phyloP scores from a whole-genome alignment of 1,140 invertebrate genomes.

The Brachionus manjavacas region DNA sequence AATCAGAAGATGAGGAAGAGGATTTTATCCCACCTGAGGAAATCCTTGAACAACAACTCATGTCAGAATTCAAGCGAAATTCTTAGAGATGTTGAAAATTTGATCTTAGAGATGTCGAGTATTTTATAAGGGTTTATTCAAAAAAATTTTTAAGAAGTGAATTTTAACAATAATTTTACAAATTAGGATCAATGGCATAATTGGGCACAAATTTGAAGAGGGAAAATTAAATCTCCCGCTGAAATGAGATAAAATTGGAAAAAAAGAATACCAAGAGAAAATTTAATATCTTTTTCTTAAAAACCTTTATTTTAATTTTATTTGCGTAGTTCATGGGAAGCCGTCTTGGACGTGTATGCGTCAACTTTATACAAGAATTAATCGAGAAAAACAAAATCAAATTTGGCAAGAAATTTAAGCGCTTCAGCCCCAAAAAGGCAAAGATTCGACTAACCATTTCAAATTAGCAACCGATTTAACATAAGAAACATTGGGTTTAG shows the following conservation, averaged over 20 bases:
- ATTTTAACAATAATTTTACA: background rate
- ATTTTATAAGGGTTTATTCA: background rate
- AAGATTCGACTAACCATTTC: background rate
- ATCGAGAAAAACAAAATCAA: background rate
- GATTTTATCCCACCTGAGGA: background rate
- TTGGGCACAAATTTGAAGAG: background rate
- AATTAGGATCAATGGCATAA: background rate
- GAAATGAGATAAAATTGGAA: background rate
- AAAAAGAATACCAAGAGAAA: background rate
- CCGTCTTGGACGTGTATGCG: background rate
- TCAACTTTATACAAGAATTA: too few relatives aligned
- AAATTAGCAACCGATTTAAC: background rate
- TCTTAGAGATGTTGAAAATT: too few relatives aligned
- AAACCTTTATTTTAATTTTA: background rate
- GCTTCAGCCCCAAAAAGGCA: background rate
- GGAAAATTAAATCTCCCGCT: background rate
- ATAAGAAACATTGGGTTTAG: background rate
- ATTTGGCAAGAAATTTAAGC: background rate
- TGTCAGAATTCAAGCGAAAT: background rate
- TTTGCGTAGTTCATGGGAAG: background rate
- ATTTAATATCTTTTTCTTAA: background rate
- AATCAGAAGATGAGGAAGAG: background rate
- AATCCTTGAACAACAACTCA: background rate
- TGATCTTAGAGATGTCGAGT: background rate
- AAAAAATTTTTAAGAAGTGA: background rate